Base-by-base conservation (phyloP, 2,113 vertebrate genomes). In the Neodon shergylaensis region DNA sequence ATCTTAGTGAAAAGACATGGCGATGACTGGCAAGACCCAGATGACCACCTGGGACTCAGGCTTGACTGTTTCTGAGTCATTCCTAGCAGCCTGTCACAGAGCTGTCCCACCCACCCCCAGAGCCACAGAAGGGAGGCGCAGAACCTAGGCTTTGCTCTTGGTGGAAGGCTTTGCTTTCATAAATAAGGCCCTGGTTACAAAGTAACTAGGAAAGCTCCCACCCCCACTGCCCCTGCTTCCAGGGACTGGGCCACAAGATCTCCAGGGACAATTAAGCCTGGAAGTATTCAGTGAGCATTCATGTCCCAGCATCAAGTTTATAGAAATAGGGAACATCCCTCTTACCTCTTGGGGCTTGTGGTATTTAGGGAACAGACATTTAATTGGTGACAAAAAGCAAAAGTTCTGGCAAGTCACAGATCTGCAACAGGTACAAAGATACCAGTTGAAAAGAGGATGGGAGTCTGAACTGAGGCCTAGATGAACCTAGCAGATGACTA, bases 261-360 rank as follows among this genome's bases (percentile, higher is more conserved):
- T 86, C 70, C 26, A 77, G 44, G 26, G 26, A 52, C 33, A 87
- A 3, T 1, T 31, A 1, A 39, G 1, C 47, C 61, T 86, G 16
- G 17, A 28, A 52, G 4, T 1, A 0, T 0, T 8, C 1, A 3
- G 5, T 11, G 19, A 58, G 31, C 33, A 21, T 73, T 68, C 13
- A 4, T 1, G 24, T 44, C 31, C 79, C 47, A 4, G 7, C 39
- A n/a, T 28, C 7, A 0, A 3, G 19, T 21, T 58, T 61, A 70
- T 14, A 85, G 66, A 94, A 7, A 87, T 61, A 17, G 63, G 26
- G 0, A 66, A 19, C 0, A 0, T 28, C 22, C 7, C 28, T 12
- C 78, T 76, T 42, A 2, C 47, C 77, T 88, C 77, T 73, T 1
- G 1, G 0, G 9, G 5, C 2, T n/a, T 49, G 52, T 10, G 1